A percentile compares a stretch with the other conserved stretches of the same genome.
Evolutionary conservation across 2,797 vertebrate species (phyloP).

Genomic region (Alectoris magna): DNA sequence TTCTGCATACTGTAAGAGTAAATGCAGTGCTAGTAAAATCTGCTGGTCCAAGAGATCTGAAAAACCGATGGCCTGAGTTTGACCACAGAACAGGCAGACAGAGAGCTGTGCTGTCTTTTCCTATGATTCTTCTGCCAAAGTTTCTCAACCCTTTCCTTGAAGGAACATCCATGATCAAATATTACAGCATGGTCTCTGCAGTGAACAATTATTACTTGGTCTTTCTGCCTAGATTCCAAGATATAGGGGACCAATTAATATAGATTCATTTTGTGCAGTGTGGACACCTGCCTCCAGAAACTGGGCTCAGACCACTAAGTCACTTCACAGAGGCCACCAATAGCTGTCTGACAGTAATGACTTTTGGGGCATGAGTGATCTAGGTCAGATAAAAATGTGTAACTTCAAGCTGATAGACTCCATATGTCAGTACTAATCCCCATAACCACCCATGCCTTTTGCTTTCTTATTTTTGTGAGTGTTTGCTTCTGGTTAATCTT

Average conservation of each 20-base stretch:
- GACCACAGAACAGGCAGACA: background rate
- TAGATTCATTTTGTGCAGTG: slow-evolving; percentile 41
- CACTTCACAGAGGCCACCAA: slow-evolving; percentile 56
- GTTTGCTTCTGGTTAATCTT: slow-evolving; percentile 44
- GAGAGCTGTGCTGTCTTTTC: background rate
- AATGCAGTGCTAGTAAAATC: background rate
- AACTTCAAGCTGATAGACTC: slow-evolving; percentile 64
- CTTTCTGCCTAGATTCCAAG: slow-evolving; percentile 8
- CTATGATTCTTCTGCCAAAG: background rate
- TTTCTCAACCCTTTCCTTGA: background rate
- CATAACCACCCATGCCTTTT: slow-evolving; percentile 64
- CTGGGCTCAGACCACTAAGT: slow-evolving; percentile 53
- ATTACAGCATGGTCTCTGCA: background rate
- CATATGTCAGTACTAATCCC: slow-evolving; percentile 62
- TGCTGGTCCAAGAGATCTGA: background rate
- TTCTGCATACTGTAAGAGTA: slow-evolving; percentile 36
- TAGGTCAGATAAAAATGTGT: slow-evolving; percentile 45
- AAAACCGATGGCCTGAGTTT: background rate
- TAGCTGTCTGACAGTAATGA: slow-evolving; percentile 48
- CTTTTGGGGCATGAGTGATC: slow-evolving; percentile 57
- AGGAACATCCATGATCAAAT: slow-evolving; percentile 17
- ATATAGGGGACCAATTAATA: slow-evolving; percentile 43
- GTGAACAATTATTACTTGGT: background rate
- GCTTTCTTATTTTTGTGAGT: slow-evolving; percentile 45
- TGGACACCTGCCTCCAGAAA: slow-evolving; percentile 61